Percentiles rank a stretch among this genome's conserved stretches.
Conservation (phyloP, 2,113 vertebrate species). For the Mesoclemmys tuberculata region DNA sequence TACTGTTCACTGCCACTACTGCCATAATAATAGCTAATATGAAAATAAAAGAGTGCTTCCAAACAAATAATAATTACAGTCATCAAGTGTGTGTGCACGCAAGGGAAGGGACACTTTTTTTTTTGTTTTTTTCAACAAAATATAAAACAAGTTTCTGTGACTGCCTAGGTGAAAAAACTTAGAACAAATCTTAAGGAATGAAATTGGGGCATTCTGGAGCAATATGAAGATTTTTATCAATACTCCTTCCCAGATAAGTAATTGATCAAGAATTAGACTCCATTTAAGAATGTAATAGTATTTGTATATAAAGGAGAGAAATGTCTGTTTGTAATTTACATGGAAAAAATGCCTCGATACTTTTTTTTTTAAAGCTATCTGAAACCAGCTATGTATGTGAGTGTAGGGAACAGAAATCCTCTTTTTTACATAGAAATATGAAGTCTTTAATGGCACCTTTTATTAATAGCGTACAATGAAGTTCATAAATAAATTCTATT, state of each 20-base stretch:
- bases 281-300: background rate
- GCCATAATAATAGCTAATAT: too few species aligned
- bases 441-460: background rate
- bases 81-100: too few species aligned
- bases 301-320: background rate
- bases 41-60: too few species aligned
- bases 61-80: too few species aligned
- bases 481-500: background rate
- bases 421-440: background rate
- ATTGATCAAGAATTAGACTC: background rate
- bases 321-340: background rate
- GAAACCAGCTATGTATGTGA: background rate
- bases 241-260: background rate
- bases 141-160: background rate
- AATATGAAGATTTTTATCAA: background rate
- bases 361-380: background rate
- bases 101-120: background rate
- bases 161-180: background rate
- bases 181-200: background rate
- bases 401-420: background rate
- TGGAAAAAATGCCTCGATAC: background rate
- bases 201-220: background rate
- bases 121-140: background rate
- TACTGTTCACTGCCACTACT: background rate
- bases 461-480: background rate